These are phyloP conservation scores for Drosophila malerkotliana DNA, from an alignment of 1,140 invertebrate species.

Conservation along the genomic window DNA sequence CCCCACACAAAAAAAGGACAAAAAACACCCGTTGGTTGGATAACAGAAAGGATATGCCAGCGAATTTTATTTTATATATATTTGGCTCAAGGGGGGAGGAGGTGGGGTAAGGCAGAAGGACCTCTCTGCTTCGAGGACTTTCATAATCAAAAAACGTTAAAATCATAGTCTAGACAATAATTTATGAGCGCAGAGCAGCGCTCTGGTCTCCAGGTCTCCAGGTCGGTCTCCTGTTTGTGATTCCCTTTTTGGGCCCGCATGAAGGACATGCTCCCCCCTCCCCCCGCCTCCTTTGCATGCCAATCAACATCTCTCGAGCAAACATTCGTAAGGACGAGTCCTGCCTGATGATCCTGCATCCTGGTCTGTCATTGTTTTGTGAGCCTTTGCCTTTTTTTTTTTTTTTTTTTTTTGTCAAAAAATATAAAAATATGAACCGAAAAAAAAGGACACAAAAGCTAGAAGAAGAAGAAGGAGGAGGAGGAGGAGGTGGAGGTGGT, in stretches of 20 bases:
- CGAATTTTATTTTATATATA: slow-evolving; percentile 78
- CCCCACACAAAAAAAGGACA: slow-evolving; percentile 10
- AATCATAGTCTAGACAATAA: slow-evolving; percentile 84
- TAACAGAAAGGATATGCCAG: slow-evolving; percentile 55
- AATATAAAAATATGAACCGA: slow-evolving; percentile 68
- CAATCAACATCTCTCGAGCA: slow-evolving; percentile 80
- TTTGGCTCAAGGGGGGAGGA: slow-evolving; percentile 12
- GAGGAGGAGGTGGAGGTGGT: background rate
- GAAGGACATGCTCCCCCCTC: slow-evolving; percentile 2
- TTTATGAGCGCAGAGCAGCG: slow-evolving; percentile 75
- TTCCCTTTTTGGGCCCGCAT: slow-evolving; percentile 46
- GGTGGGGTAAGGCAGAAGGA: background rate
- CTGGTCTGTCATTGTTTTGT: slow-evolving; percentile 56
- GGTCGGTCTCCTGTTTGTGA: slow-evolving; percentile 6
- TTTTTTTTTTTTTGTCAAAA: slow-evolving; percentile 6
- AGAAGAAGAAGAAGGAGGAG: background rate
- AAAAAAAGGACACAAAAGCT: background rate
- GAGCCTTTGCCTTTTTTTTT: slow-evolving; percentile 25
- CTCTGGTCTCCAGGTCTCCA: slow-evolving; percentile 30
- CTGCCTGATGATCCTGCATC: slow-evolving; percentile 38
- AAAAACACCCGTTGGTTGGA: background rate
- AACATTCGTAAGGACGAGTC: slow-evolving; percentile 72
- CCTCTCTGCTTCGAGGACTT: slow-evolving; percentile 30
- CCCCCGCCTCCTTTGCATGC: slow-evolving; percentile 46
- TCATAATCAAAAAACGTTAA: slow-evolving; percentile 84